Evolutionary conservation across 2,888 invertebrate species (phyloP).

Genomic region (Eulithis testata): DNA sequence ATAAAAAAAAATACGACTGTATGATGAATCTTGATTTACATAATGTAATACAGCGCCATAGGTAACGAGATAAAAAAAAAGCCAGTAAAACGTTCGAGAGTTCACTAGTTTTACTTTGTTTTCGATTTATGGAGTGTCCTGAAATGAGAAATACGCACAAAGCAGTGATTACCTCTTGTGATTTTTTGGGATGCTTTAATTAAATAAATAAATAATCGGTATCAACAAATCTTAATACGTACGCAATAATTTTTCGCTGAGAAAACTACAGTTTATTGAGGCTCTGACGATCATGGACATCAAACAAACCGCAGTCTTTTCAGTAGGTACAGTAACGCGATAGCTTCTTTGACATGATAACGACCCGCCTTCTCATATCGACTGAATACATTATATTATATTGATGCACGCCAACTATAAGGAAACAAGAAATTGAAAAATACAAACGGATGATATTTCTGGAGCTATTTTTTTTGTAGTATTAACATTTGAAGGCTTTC

Average conservation of each 20-base stretch:
- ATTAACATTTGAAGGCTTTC: slow-evolving; percentile 35
- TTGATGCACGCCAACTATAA: slow-evolving; percentile 54
- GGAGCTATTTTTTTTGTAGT: slow-evolving; percentile 37
- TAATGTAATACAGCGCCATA: too few relatives aligned
- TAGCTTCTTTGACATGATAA: slow-evolving; percentile 84
- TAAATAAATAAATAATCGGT: too few relatives aligned
- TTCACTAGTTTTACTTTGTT: too few relatives aligned
- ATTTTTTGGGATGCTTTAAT: neutral
- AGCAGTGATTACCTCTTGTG: too few relatives aligned
- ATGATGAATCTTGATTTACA: slow-evolving; percentile 10
- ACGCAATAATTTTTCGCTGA: slow-evolving; percentile 35
- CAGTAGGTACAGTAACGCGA: slow-evolving; percentile 72
- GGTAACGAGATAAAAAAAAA: too few relatives aligned
- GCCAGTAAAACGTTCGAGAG: too few relatives aligned
- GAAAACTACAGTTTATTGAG: slow-evolving; percentile 54
- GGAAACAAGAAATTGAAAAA: slow-evolving; percentile 60
- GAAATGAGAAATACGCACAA: too few relatives aligned
- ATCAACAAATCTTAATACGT: neutral
- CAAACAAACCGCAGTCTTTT: slow-evolving; percentile 78
- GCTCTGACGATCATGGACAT: slow-evolving; percentile 63
- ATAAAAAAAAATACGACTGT: slow-evolving; percentile 42
- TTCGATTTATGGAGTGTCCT: too few relatives aligned
- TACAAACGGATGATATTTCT: slow-evolving; percentile 44
- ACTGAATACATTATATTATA: slow-evolving; percentile 75
- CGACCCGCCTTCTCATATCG: slow-evolving; percentile 71